These are phyloP conservation scores for Pseudopleuronectes americanus DNA, from an alignment of 2,797 vertebrate genomes.

Conservation along the genomic window DNA sequence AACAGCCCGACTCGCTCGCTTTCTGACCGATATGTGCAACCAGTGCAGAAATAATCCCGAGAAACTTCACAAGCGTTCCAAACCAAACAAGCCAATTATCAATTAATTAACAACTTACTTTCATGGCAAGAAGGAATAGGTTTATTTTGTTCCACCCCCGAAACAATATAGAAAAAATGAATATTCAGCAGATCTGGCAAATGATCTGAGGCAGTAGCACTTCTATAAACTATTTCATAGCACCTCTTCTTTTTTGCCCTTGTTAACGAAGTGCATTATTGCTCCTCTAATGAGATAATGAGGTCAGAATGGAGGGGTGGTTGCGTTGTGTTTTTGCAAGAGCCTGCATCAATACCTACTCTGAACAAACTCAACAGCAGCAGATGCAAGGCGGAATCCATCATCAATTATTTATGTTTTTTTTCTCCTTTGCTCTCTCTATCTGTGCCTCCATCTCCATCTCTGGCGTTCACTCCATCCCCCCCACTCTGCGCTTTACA, in stretches of 20 bases:
- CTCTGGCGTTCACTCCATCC: slow-evolving; percentile 36
- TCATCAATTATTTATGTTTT: slow-evolving; percentile 83
- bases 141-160: slow-evolving; percentile 29
- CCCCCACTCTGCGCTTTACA: slow-evolving; percentile 37
- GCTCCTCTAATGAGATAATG: slow-evolving; percentile 63
- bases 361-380: slow-evolving; percentile 72
- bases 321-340: slow-evolving; percentile 44
- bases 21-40: slow-evolving; percentile 29
- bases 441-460: slow-evolving; percentile 65
- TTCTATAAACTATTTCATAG: slow-evolving; percentile 47
- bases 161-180: slow-evolving; percentile 48
- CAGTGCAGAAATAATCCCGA: slow-evolving; percentile 19
- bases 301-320: slow-evolving; percentile 66
- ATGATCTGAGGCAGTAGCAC: slow-evolving; percentile 51
- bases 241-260: slow-evolving; percentile 25
- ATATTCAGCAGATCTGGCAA: slow-evolving; percentile 70
- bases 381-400: slow-evolving; percentile 76
- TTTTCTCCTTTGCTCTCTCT: slow-evolving; percentile 48
- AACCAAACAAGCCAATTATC: slow-evolving; percentile 33
- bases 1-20: slow-evolving; percentile 45
- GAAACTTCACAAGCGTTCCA: slow-evolving; percentile 33
- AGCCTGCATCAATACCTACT: slow-evolving; percentile 68
- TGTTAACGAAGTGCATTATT: slow-evolving; percentile 53
- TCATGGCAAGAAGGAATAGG: slow-evolving; percentile 42
- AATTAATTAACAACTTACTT: slow-evolving; percentile 54